These are phyloP conservation scores for Ichneumoninae sp. DNA, from an alignment of 2,888 invertebrate species.

Conservation along the genomic window DNA sequence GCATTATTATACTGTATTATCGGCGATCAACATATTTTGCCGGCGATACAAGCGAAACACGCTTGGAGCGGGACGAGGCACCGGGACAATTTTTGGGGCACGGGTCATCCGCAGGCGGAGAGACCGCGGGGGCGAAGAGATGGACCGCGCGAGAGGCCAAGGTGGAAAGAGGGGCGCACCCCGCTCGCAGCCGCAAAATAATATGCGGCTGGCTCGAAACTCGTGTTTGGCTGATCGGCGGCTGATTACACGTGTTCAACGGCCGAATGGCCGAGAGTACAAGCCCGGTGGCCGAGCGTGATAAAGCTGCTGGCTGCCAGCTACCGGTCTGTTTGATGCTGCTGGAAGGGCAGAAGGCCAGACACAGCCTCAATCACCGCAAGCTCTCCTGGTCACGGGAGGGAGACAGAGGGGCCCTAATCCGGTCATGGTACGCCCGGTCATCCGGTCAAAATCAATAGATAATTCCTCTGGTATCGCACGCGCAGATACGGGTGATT, in stretches of 20 bases:
- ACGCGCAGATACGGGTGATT: background rate
- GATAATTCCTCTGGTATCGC: constrained; percentile 76
- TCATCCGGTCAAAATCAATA: constrained; percentile 82
- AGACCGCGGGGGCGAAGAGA: background rate
- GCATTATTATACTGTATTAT: background rate
- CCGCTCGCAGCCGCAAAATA: constrained; percentile 76
- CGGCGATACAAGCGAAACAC: constrained; percentile 2
- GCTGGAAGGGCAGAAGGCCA: constrained; percentile 80
- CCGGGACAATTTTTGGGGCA: background rate
- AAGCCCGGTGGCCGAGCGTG: constrained; percentile 77
- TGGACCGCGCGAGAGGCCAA: background rate
- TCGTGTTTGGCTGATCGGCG: constrained; percentile 81
- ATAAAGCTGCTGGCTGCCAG: constrained; percentile 78
- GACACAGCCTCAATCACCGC: constrained; percentile 82
- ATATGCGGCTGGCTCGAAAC: constrained; percentile 79
- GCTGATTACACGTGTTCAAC: constrained; percentile 83
- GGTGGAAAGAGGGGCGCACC: constrained; percentile 3
- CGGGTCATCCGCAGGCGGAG: background rate
- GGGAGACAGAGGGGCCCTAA: constrained; percentile 69
- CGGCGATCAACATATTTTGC: constrained; percentile 25
- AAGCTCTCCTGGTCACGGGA: constrained; percentile 78
- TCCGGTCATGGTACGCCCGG: constrained; percentile 77
- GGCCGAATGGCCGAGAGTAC: constrained; percentile 54
- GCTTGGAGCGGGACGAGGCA: background rate
- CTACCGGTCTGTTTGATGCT: constrained; percentile 66